Base-by-base conservation (phyloP, 2,113 vertebrate genomes). In the Ovibos moschatus region DNA sequence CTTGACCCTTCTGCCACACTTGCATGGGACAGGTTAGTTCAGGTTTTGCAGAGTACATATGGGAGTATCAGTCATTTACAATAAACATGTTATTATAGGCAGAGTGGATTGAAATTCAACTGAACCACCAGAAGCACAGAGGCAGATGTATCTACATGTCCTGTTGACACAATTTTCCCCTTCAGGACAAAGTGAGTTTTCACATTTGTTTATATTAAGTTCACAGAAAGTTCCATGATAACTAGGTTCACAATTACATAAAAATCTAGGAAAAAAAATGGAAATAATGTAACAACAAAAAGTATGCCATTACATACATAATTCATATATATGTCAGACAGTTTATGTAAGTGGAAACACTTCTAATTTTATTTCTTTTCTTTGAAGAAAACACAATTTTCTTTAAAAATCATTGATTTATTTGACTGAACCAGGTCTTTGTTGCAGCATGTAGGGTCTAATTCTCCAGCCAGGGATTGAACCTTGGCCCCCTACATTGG, bases 191-290 rank as follows among this genome's bases (percentile, higher is more conserved):
- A 99, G 98, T 95, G 98, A 98, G 81, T 97, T 98, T 98, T 99
- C 99, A 91, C 99, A 99, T 97, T 99, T 99, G 64, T 99, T 99
- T 97, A 99, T 97, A 57, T 99, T 99, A 98, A 99, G 96, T 98
- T 99, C 99, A 98, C 99, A 99, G 71, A 99, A 90, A 12, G 94
- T 94, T 91, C 99, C 99, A 45, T 99, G 99, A 97, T 99, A 99
- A 82, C 99, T 99, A 83, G 98, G 93, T 78, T 98, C 98, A 97
- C 99, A 99, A 78, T 97, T 97, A 97, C 99, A 99, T 74, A 91
- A 82, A 98, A 99, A 99, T 96, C 99, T 99, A 96, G 15, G 33
- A 55, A 89, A 97, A 97, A 60, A 96, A 64, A n/a, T 9, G 27
- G 3, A 7, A 92, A n/a, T 64, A 25, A 93, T 82, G 92, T 45